Evolutionary conservation across 1,140 invertebrate species (phyloP).

Genomic region (Aricia agestis): DNA sequence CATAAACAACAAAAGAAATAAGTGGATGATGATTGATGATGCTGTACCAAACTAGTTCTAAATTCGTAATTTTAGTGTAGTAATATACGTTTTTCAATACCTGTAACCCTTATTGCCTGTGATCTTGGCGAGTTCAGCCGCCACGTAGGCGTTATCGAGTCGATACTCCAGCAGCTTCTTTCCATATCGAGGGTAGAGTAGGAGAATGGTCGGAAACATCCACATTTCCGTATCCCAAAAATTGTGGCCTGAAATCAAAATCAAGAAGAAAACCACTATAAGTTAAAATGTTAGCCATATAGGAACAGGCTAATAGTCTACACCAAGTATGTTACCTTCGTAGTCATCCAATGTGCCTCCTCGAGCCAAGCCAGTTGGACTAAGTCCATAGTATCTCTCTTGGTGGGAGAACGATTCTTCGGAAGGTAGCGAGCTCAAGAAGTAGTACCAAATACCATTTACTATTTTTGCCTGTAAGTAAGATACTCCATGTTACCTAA

Average conservation of each 20-base stretch:
- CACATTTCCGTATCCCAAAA: slow-evolving; percentile 76
- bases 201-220: slow-evolving; percentile 68
- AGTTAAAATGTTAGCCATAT: not conserved
- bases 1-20: too few species aligned
- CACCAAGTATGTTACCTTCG: slow-evolving; percentile 59
- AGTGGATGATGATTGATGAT: too few species aligned
- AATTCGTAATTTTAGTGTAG: too few species aligned
- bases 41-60: too few species aligned
- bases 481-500: too few species aligned
- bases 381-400: slow-evolving; percentile 73
- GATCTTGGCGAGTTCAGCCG: slow-evolving; percentile 51
- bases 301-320: not conserved
- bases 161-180: slow-evolving; percentile 61
- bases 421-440: slow-evolving; percentile 75
- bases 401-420: slow-evolving; percentile 57
- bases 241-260: slow-evolving; percentile 59
- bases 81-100: slow-evolving; percentile 29
- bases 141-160: slow-evolving; percentile 55
- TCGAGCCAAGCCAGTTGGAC: slow-evolving; percentile 76
- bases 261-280: not conserved
- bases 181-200: slow-evolving; percentile 61
- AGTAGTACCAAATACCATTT: slow-evolving; percentile 77
- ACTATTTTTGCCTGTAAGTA: slow-evolving; percentile 74
- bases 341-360: slow-evolving; percentile 71
- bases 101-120: slow-evolving; percentile 68